A percentile compares a stretch with the other conserved stretches of the same genome.
Conservation (phyloP, 1,140 invertebrate species). For the Pantala flavescens region DNA sequence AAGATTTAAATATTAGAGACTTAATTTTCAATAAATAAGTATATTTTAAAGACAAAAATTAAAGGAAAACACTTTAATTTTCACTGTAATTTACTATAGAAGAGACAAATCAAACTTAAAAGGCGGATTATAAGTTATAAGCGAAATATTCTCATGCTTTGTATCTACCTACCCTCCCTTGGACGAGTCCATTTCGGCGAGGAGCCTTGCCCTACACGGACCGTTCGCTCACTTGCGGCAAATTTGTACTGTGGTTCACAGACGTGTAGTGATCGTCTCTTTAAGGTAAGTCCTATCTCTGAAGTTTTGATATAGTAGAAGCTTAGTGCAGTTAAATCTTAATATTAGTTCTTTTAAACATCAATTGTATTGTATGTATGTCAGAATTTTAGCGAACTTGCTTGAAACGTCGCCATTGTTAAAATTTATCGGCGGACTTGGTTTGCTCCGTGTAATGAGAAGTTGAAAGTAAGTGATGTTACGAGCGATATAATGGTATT, state of each 20-base stretch:
- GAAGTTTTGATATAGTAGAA: neutral
- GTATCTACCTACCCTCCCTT: slow-evolving; percentile 20
- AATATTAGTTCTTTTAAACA: slow-evolving; percentile 20
- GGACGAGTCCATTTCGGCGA: slow-evolving; percentile 34
- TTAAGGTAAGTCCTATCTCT: neutral
- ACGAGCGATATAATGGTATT: too few relatives aligned
- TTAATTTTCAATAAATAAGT: neutral
- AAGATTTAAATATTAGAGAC: neutral
- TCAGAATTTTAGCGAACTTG: neutral
- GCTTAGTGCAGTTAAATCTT: neutral
- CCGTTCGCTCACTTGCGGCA: slow-evolving; percentile 15
- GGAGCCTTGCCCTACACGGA: slow-evolving; percentile 17
- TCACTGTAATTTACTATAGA: too few relatives aligned
- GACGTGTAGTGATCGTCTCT: neutral
- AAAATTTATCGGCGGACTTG: neutral
- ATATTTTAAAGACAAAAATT: too few relatives aligned
- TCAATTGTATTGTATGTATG: slow-evolving; percentile 23
- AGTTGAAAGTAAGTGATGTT: too few relatives aligned
- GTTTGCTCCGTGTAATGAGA: neutral
- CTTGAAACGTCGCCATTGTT: neutral
- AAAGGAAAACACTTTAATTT: too few relatives aligned
- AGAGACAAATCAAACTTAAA: too few relatives aligned
- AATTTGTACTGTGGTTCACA: slow-evolving; percentile 13
- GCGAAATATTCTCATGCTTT: too few relatives aligned
- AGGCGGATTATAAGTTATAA: too few relatives aligned